These are phyloP conservation scores for Tragelaphus buxtoni DNA, from an alignment of 2,113 vertebrate species.

Conservation along the genomic window DNA sequence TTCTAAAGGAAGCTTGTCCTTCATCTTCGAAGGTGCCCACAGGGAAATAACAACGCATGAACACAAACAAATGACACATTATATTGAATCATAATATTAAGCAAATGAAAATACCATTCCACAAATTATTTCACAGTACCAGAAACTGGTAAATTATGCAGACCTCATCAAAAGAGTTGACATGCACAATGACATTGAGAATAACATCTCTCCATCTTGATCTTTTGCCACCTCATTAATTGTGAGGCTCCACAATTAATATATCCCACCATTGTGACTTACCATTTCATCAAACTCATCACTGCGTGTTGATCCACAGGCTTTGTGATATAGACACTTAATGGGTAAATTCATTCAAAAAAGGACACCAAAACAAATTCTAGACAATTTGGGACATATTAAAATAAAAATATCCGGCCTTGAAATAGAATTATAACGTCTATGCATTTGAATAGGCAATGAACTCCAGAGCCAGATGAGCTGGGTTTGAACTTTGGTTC, in stretches of 20 bases:
- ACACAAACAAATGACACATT: constrained; percentile 1
- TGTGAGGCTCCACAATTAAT: not conserved
- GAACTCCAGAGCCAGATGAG: not conserved
- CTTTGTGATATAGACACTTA: not conserved
- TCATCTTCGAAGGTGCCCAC: not conserved
- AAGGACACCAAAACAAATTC: not conserved
- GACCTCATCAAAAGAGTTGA: not conserved
- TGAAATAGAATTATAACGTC: not conserved
- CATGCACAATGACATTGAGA: not conserved
- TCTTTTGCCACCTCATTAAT: not conserved
- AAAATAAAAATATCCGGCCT: constrained; percentile 17
- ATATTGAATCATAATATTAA: not conserved
- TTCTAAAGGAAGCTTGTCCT: not conserved
- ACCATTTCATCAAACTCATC: not conserved
- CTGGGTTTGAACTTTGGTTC: not conserved
- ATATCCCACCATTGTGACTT: not conserved
- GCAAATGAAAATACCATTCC: constrained; percentile 41
- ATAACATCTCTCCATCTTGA: not conserved
- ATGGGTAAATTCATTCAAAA: not conserved
- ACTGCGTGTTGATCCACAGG: not conserved
- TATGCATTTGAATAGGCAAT: not conserved
- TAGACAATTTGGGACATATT: not conserved
- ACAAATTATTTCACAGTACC: constrained; percentile 25
- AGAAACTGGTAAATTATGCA: not conserved
- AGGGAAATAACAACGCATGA: not conserved